Evolutionary conservation across 64 coral and sea anemone genomes (phyloP).

Genomic region (Actinia tenebrosa): DNA sequence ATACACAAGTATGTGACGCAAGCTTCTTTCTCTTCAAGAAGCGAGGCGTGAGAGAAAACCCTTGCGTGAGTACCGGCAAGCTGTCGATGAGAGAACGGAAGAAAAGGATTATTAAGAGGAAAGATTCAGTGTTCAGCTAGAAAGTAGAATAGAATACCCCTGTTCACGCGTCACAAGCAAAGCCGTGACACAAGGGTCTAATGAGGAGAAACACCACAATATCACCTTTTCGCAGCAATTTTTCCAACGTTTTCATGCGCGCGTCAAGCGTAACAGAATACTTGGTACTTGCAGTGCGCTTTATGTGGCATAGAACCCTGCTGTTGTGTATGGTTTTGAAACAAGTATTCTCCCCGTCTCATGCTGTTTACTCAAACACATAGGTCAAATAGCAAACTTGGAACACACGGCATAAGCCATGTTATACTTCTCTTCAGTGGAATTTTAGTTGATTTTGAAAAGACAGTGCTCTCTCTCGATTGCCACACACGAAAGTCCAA

Average conservation of each 20-base stretch:
- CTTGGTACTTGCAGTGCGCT: conserved; percentile 4
- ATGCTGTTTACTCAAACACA: not conserved
- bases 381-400: not conserved
- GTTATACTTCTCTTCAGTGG: not conserved
- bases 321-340: not conserved
- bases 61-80: not conserved
- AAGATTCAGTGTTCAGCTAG: not conserved
- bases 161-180: not conserved
- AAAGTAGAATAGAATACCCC: not conserved
- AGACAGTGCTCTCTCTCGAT: not conserved
- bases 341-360: not conserved
- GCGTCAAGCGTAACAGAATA: conserved; percentile 5
- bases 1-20: not conserved
- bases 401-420: not conserved
- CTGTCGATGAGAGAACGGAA: not conserved
- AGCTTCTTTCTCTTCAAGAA: not conserved
- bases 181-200: not conserved
- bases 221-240: not conserved
- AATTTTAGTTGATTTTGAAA: not conserved
- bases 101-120: not conserved
- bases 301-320: conserved; percentile 5
- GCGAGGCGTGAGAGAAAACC: not conserved
- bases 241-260: not conserved
- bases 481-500: not conserved
- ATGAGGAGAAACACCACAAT: not conserved